Evolutionary conservation across 2,888 invertebrate genomes (phyloP).

Genomic region (Epirrita christyi): DNA sequence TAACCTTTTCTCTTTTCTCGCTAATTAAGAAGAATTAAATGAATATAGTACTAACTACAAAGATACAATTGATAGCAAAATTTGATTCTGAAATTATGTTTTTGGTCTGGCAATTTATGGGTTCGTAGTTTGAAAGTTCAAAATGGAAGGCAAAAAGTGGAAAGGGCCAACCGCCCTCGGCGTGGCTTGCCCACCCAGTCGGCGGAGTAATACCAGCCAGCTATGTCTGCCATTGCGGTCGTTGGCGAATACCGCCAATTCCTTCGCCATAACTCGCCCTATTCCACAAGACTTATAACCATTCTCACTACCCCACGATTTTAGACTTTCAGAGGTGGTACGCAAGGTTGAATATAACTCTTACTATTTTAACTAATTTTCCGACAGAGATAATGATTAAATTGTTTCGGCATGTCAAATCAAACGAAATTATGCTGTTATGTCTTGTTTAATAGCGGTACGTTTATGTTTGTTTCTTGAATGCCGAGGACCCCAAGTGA

Average conservation of each 20-base stretch:
- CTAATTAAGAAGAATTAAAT: constrained; percentile 71
- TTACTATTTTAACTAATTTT: constrained; percentile 59
- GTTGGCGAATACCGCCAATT: constrained; percentile 83
- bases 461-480: constrained; percentile 69
- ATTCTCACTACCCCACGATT: constrained; percentile 39
- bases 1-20: constrained; percentile 69
- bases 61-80: no score
- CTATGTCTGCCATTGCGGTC: constrained; percentile 71
- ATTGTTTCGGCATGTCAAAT: constrained; percentile 84
- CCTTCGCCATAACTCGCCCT: constrained; percentile 66
- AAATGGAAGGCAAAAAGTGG: constrained; percentile 70
- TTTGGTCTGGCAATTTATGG: constrained; percentile 55
- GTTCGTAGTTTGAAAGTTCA: constrained; percentile 64
- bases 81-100: constrained; percentile 23
- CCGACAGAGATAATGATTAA: constrained; percentile 80
- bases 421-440: constrained; percentile 85
- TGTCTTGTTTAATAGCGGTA: constrained; percentile 81
- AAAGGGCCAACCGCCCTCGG: constrained; percentile 67
- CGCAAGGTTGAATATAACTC: constrained; percentile 46
- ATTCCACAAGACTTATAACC: constrained; percentile 64
- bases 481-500: constrained; percentile 68
- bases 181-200: constrained; percentile 79
- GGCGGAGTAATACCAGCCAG: constrained; percentile 59
- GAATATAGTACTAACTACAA: no score
- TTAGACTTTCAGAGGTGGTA: constrained; percentile 45